phyloP scores from a whole-genome alignment of 37 sponge, comb jelly and placozoan species.

The Geodia barretti region DNA sequence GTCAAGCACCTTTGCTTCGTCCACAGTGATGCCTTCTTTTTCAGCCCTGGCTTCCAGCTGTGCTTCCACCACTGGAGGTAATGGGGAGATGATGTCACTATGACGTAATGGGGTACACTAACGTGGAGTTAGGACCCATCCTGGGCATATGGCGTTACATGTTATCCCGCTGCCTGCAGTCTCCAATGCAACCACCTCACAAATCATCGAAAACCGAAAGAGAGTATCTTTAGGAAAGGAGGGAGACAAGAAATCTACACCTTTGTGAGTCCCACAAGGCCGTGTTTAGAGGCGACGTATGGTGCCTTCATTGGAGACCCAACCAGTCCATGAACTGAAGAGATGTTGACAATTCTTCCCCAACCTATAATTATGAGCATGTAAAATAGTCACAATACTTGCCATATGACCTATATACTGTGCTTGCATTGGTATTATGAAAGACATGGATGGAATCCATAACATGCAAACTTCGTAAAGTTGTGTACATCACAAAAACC shows the following conservation, averaged over 20 bases:
- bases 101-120: conserved; percentile 12
- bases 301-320: conserved; percentile 60
- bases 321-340: conserved; percentile 74
- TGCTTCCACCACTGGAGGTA: conserved; percentile 24
- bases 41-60: conserved; percentile 56
- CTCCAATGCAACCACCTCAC: conserved; percentile 68
- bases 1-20: conserved; percentile 52
- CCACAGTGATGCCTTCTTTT: conserved; percentile 36
- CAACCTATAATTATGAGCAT: conserved; percentile 51
- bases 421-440: background rate
- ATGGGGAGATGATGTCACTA: background rate
- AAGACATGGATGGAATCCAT: background rate
- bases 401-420: background rate
- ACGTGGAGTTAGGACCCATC: conserved; percentile 68
- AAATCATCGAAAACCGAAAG: background rate
- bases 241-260: conserved; percentile 2
- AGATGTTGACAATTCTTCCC: conserved; percentile 77
- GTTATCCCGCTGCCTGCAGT: conserved; percentile 60
- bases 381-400: background rate
- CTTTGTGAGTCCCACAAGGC: conserved; percentile 74
- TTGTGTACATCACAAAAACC: too few relatives aligned
- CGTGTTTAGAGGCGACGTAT: conserved; percentile 68
- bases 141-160: conserved; percentile 76
- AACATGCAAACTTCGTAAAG: too few relatives aligned
- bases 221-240: background rate